Base-by-base conservation (phyloP, 1,140 invertebrate genomes). In the Goniozus legneri region DNA sequence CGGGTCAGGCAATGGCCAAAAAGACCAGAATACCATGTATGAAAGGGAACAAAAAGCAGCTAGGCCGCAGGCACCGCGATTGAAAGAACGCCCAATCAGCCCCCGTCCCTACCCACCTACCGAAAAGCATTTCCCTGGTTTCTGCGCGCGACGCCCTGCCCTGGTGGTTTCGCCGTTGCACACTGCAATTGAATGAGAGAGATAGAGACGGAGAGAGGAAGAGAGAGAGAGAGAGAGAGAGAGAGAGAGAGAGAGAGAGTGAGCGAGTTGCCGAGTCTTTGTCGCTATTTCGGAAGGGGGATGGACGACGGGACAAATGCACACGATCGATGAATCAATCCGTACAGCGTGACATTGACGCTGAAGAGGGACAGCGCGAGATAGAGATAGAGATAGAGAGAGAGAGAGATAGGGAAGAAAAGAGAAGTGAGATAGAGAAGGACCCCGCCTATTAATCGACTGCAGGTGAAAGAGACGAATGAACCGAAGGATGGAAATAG, bases 271-370 rank as follows among this genome's bases (percentile, higher is more conserved):
- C n/a, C 52, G 56, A 66, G 58, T 67, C 58, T 68, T 65, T 67
- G 60, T 64, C 56, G 54, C 56, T 65, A 60, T 67, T 69, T 60
- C 47, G 59, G 61, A n/a, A n/a, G n/a, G 57, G 47, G 52, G 4
- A 58, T 58, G 56, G 56, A 58, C 51, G 54, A 51, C 47, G 53
- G 48, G 51, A 65, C 47, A 54, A 58, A 58, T 60, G 56, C 48
- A 44, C 56, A 58, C 62, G 61, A 69, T 70, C 64, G 64, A 67
- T 66, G 66, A 66, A 70, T 70, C 64, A 70, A 66, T 69, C 63
- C 57, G 56, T 67, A 58, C 42, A 50, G 47, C 53, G 56, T 67
- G 67, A 69, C 66, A 62, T 70, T 67, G 66, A 66, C 57, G 58
- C 40, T 40, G 40, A 56, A 56, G 22, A 30, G 44, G 27, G 41